Evolutionary conservation across 1,140 invertebrate species (phyloP).

Genomic region (Drosophila eugracilis): DNA sequence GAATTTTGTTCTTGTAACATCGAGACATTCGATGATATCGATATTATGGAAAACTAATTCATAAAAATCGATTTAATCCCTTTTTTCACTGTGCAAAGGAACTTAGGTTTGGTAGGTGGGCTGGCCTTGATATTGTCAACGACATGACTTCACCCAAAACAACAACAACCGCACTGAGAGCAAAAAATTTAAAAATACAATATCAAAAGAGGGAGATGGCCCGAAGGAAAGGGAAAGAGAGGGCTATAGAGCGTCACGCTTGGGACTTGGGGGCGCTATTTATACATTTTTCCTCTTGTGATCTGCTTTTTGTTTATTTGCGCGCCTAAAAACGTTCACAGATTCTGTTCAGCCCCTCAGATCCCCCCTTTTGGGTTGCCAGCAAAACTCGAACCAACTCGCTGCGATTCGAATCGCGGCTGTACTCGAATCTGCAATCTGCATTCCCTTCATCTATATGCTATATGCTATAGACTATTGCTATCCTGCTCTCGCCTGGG

Average conservation of each 20-base stretch:
- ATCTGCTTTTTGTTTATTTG: conserved; percentile 52
- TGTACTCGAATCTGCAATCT: conserved; percentile 38
- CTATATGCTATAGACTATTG: conserved; percentile 29
- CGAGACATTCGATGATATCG: no score
- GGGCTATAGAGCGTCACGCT: conserved; percentile 36
- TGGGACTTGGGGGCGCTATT: conserved; percentile 58
- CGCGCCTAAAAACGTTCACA: conserved; percentile 55
- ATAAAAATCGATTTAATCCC: background rate
- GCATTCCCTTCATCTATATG: conserved; percentile 42
- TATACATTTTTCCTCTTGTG: conserved; percentile 54
- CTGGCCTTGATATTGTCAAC: conserved; percentile 76
- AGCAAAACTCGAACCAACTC: conserved; percentile 9
- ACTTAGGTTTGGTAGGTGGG: conserved; percentile 34
- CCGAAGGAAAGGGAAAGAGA: background rate
- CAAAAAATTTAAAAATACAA: conserved; percentile 47
- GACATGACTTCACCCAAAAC: conserved; percentile 48
- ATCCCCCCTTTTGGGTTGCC: background rate
- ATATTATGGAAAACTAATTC: background rate
- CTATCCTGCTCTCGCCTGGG: background rate
- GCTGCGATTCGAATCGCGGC: conserved; percentile 39
- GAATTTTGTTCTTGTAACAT: no score
- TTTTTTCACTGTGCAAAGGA: background rate
- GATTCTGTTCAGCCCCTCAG: conserved; percentile 7
- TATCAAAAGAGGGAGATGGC: conserved; percentile 19
- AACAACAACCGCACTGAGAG: conserved; percentile 32